These are phyloP conservation scores for Troilus luridus DNA, from an alignment of 2,888 invertebrate species.

Conservation along the genomic window DNA sequence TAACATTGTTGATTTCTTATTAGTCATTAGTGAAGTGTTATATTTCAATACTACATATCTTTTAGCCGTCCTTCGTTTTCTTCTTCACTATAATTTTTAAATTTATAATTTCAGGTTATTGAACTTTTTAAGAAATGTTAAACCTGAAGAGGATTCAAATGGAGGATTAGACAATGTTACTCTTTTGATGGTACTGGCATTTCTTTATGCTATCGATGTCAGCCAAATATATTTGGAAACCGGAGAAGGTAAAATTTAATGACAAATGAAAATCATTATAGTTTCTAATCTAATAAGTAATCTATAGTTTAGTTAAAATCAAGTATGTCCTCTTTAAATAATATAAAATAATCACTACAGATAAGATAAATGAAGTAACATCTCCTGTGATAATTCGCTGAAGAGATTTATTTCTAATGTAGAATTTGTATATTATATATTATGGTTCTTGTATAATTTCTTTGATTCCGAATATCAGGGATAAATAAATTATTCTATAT, in stretches of 20 bases:
- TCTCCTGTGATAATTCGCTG: no score
- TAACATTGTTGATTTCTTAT: no score
- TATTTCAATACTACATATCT: no score
- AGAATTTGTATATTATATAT: no score
- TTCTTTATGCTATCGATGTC: slow-evolving; percentile 87
- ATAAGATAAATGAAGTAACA: no score
- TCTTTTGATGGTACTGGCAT: slow-evolving; percentile 84
- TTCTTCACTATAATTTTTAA: background rate
- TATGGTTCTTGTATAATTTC: no score
- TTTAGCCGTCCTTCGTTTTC: no score
- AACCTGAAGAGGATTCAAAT: slow-evolving; percentile 72
- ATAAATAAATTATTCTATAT: no score
- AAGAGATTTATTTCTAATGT: no score
- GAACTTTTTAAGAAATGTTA: slow-evolving; percentile 67
- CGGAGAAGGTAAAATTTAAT: slow-evolving; percentile 73
- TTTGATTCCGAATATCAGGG: no score
- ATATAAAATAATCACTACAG: no score
- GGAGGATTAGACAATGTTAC: slow-evolving; percentile 86
- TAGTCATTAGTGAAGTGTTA: no score
- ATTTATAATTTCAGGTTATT: slow-evolving; percentile 66
- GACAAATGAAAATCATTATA: background rate
- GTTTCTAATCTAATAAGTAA: background rate
- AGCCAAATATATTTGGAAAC: slow-evolving; percentile 84
- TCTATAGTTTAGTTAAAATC: background rate
- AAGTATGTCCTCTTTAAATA: background rate